Conservation (phyloP, 2,797 vertebrate species). For the Myotis pilosus region DNA sequence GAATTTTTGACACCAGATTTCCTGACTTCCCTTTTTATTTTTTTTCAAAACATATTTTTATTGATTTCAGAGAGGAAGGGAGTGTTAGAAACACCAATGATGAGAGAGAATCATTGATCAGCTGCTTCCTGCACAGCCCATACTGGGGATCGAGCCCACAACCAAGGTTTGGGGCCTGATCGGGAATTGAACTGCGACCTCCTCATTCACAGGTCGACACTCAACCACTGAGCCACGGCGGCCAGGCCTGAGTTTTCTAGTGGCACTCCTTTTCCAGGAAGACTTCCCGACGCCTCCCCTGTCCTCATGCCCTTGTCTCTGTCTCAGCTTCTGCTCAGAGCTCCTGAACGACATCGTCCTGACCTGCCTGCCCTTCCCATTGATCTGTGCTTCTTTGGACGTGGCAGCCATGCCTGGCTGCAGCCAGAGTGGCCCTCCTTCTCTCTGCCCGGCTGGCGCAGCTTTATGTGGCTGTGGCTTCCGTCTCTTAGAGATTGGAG, state of each 20-base stretch:
- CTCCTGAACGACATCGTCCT: neutral
- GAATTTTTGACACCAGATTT: neutral
- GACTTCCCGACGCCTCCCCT: neutral
- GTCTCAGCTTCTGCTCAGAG: constrained; percentile 11
- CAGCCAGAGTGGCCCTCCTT: neutral
- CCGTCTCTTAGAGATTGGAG: neutral
- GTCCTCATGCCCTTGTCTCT: neutral
- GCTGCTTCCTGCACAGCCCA: too few relatives aligned
- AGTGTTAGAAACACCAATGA: too few relatives aligned
- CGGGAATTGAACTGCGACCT: too few relatives aligned
- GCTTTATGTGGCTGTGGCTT: neutral
- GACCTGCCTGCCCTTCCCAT: neutral
- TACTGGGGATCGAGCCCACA: too few relatives aligned
- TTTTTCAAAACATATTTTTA: too few relatives aligned
- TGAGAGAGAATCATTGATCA: too few relatives aligned
- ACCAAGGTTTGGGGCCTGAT: too few relatives aligned
- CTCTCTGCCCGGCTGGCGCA: neutral
- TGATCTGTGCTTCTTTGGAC: neutral
- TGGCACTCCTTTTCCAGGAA: neutral
- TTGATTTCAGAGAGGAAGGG: too few relatives aligned
- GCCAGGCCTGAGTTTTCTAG: neutral
- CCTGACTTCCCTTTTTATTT: neutral
- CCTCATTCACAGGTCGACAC: too few relatives aligned
- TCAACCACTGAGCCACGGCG: too few relatives aligned
- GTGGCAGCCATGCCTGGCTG: neutral